phyloP scores from a whole-genome alignment of 2,888 invertebrate genomes.

The Thymelicus lineola region DNA sequence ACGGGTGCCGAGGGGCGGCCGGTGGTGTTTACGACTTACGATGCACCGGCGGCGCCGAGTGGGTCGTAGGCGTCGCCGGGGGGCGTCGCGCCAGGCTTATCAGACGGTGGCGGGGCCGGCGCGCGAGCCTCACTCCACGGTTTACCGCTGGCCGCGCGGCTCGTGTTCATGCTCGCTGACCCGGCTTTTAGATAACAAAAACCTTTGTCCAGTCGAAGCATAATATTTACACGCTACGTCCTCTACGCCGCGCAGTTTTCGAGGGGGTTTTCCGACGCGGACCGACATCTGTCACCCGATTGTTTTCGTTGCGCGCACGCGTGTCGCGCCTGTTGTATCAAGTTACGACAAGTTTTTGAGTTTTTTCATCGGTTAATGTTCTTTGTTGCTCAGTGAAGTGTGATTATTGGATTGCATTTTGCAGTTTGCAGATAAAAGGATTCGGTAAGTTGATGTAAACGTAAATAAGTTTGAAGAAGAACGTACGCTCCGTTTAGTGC shows the following conservation, averaged over 20 bases:
- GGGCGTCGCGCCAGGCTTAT: constrained; percentile 85
- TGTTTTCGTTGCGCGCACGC: constrained; percentile 80
- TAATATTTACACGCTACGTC: constrained; percentile 80
- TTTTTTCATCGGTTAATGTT: constrained; percentile 52
- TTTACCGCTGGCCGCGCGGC: constrained; percentile 76
- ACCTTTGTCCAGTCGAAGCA: constrained; percentile 83
- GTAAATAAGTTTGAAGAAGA: background rate
- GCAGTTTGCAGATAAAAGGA: constrained; percentile 56
- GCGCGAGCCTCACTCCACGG: constrained; percentile 80
- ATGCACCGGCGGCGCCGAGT: constrained; percentile 78
- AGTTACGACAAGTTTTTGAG: constrained; percentile 76
- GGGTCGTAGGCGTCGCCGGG: constrained; percentile 84
- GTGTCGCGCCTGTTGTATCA: constrained; percentile 68
- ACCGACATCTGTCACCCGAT: constrained; percentile 75
- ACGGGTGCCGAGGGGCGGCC: constrained; percentile 71
- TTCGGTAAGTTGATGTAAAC: constrained; percentile 61
- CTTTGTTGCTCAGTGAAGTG: constrained; percentile 65
- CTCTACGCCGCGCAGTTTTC: constrained; percentile 73
- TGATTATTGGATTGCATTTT: constrained; percentile 76
- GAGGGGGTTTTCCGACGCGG: constrained; percentile 79
- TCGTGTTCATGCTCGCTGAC: constrained; percentile 73
- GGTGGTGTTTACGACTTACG: constrained; percentile 76
- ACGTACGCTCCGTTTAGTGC: background rate
- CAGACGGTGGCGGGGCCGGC: constrained; percentile 83
- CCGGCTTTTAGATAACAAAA: constrained; percentile 82